Percentiles rank a stretch among this genome's conserved stretches.
Conservation (phyloP, 1,140 invertebrate genomes). For the Drosophila arawakana region DNA sequence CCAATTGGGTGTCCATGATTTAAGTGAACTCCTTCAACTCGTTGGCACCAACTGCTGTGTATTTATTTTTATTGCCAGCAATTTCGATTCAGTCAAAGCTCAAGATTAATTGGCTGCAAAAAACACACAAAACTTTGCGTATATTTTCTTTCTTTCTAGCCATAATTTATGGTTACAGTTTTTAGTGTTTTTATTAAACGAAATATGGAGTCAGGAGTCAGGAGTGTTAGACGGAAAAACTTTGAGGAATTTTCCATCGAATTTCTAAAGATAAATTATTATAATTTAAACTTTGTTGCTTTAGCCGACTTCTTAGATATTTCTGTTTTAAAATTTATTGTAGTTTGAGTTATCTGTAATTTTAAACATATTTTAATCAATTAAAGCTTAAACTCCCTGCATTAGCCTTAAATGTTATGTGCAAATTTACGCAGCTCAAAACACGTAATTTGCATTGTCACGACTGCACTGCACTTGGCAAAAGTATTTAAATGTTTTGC, state of each 20-base stretch:
- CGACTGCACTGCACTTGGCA: conserved; percentile 6
- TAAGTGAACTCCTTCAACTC: conserved; percentile 20
- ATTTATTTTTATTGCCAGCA: conserved; percentile 16
- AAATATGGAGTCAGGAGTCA: neutral
- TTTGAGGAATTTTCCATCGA: too few relatives aligned
- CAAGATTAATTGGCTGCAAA: conserved; percentile 45
- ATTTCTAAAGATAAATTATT: too few relatives aligned
- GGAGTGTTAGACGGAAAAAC: too few relatives aligned
- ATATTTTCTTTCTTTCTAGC: neutral
- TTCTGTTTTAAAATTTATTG: too few relatives aligned
- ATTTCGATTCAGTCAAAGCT: conserved; percentile 33
- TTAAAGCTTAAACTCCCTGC: too few relatives aligned
- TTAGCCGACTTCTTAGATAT: too few relatives aligned
- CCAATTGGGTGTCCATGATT: conserved; percentile 42
- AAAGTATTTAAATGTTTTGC: conserved; percentile 34
- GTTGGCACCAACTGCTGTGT: neutral
- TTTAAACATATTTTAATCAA: too few relatives aligned
- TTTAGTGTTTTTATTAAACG: neutral
- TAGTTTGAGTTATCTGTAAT: too few relatives aligned
- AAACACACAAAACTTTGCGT: neutral
- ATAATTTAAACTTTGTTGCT: too few relatives aligned
- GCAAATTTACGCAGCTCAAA: neutral
- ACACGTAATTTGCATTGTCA: conserved; percentile 32
- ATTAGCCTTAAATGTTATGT: neutral
- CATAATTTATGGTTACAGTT: conserved; percentile 16